These are phyloP conservation scores for Cetonia aurata DNA, from an alignment of 2,888 invertebrate genomes.

Conservation along the genomic window DNA sequence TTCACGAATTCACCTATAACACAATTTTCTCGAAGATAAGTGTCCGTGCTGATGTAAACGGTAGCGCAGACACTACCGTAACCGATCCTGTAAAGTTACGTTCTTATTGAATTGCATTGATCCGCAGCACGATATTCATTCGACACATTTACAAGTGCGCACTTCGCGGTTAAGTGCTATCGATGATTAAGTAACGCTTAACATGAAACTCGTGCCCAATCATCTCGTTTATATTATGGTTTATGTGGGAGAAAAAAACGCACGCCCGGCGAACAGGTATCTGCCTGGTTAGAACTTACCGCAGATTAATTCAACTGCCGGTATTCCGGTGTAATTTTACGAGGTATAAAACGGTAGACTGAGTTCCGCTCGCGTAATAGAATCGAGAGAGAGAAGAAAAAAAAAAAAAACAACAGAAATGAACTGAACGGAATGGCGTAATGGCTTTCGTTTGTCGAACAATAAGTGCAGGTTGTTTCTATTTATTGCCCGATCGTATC, in stretches of 20 bases:
- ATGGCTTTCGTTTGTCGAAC: conserved; percentile 16
- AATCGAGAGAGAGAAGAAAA: too few species aligned
- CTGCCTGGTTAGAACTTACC: conserved; percentile 3
- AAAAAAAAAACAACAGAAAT: not conserved
- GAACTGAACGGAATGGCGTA: conserved; percentile 1
- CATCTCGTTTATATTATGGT: conserved; percentile 20
- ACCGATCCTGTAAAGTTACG: not conserved
- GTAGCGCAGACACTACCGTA: not conserved
- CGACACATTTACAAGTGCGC: not conserved
- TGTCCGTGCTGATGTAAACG: not conserved
- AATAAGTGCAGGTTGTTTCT: conserved; percentile 10
- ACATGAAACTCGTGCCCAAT: conserved; percentile 33
- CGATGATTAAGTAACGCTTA: conserved; percentile 25
- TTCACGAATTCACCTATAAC: too few species aligned
- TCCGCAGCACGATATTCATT: not conserved
- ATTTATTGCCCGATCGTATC: conserved; percentile 15
- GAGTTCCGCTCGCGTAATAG: not conserved
- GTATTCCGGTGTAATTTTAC: conserved; percentile 22
- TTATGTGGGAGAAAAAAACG: conserved; percentile 26
- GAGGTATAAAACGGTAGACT: conserved; percentile 14
- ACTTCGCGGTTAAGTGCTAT: conserved; percentile 15
- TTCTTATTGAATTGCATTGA: conserved; percentile 2
- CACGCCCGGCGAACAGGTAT: not conserved
- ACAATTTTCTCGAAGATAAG: too few species aligned
- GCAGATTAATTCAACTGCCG: conserved; percentile 21